Evolutionary conservation across 1,140 invertebrate species (phyloP).

Genomic region (Fopius arisanus): DNA sequence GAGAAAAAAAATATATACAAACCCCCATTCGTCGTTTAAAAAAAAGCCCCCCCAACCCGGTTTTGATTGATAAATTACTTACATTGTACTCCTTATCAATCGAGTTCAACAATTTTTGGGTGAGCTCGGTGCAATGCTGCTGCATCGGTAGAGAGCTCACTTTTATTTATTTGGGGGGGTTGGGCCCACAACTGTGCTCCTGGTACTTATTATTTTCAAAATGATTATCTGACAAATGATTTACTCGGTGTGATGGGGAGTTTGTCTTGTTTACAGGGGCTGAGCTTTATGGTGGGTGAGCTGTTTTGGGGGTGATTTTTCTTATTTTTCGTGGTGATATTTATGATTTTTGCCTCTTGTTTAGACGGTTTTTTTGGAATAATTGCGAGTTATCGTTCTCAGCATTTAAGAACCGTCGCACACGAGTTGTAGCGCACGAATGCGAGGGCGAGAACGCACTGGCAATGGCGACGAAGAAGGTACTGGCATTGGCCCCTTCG

Average conservation of each 20-base stretch:
- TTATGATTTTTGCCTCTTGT: neutral
- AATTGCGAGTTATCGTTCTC: conserved; percentile 17
- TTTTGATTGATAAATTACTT: conserved; percentile 58
- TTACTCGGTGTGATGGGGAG: neutral
- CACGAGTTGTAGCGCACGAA: conserved; percentile 29
- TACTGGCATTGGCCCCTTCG: conserved; percentile 45
- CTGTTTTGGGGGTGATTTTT: no score
- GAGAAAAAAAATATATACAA: no score
- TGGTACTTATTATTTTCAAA: neutral
- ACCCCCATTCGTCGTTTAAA: neutral
- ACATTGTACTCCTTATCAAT: conserved; percentile 76
- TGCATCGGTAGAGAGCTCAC: conserved; percentile 65
- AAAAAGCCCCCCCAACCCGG: neutral
- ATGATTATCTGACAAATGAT: neutral
- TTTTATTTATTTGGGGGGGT: conserved; percentile 10
- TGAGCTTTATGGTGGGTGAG: no score
- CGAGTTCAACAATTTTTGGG: conserved; percentile 72
- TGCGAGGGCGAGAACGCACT: conserved; percentile 56
- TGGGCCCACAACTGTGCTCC: conserved; percentile 17
- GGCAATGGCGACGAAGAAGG: conserved; percentile 63
- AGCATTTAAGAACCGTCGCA: conserved; percentile 17
- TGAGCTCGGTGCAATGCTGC: conserved; percentile 71
- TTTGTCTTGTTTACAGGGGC: no score
- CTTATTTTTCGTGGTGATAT: neutral
- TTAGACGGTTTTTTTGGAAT: neutral